Evolutionary conservation across 1,140 invertebrate species (phyloP).

Genomic region (Asbolus verrucosus): DNA sequence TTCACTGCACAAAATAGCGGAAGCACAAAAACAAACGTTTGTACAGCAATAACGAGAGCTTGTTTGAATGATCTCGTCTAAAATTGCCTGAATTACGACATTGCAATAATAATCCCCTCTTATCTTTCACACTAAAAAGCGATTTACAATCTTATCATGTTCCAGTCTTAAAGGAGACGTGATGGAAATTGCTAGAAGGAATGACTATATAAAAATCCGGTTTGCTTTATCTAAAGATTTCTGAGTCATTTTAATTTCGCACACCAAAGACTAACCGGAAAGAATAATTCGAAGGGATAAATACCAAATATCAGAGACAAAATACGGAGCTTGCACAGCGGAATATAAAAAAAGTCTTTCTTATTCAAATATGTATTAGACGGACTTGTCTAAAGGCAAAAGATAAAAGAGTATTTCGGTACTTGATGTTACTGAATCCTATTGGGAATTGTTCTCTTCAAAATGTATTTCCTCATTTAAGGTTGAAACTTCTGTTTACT

Average conservation of each 20-base stretch:
- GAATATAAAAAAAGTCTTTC: conserved; percentile 11
- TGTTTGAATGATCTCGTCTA: not conserved
- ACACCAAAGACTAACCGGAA: not conserved
- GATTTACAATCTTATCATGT: conserved; percentile 37
- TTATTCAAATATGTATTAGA: conserved; percentile 26
- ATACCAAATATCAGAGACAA: too few relatives aligned
- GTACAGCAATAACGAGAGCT: too few relatives aligned
- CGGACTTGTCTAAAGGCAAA: conserved; percentile 25
- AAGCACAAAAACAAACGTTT: too few relatives aligned
- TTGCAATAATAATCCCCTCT: conserved; percentile 16
- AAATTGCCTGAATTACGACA: conserved; percentile 21
- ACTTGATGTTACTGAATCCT: conserved; percentile 12
- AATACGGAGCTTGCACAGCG: too few relatives aligned
- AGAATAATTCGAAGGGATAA: too few relatives aligned
- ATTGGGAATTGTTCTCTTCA: conserved; percentile 6
- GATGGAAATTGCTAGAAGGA: not conserved
- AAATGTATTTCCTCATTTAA: conserved; percentile 13
- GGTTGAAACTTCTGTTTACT: conserved; percentile 5
- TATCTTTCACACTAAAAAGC: conserved; percentile 24
- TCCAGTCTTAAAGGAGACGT: conserved; percentile 5
- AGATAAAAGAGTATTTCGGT: conserved; percentile 32
- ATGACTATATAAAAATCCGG: conserved; percentile 15
- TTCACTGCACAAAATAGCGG: too few relatives aligned
- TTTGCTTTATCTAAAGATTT: too few relatives aligned
- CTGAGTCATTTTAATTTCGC: too few relatives aligned